Evolutionary conservation across 2,113 vertebrate genomes (phyloP), one percentile per base, ranked within the genome.

Genomic region (Morone saxatilis): DNA sequence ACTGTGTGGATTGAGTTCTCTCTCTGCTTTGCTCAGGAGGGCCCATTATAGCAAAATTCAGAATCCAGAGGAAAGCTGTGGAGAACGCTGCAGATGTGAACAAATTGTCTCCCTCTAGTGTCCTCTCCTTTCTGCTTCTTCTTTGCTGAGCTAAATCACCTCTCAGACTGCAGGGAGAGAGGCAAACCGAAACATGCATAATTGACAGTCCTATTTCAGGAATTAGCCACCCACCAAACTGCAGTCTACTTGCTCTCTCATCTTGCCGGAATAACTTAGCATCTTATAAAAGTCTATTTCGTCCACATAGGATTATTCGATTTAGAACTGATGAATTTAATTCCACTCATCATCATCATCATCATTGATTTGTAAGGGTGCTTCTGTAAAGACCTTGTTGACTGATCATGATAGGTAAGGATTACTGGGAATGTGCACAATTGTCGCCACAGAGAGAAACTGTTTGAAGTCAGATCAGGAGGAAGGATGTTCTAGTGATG

Each of bases 51-150:
- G 74, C 59, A 50, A 71, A 81, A 85, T 74, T 51, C 72, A 69
- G n/a, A 79, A 79, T 54, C 67, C 80, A 4, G 41, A 36, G 61
- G 78, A 83, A 71, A 63, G 70, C 79, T 80, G 81, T 78, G 51
- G 41, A 66, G 71, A 84, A 78, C 72, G 81, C 86, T 87, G 85
- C 76, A 90, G 84, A 93, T 92, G 87, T 86, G 92, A 89, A 92
- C 89, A 91, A 91, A 93, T 87, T 94, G 93, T 94, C 93, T 93
- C 92, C 93, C 93, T 90, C 93, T 94, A 94, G 93, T 91, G 93
- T 92, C 90, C 78, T 86, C 71, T 86, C 70, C 56, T 80, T n/a
- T 62, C 65, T 62, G 68, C 70, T 75, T 40, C 69, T 72, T 71
- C 68, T 80, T 69, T 83, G 61, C 74, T 68, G 50, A 66, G 63